phyloP scores from a whole-genome alignment of 1,140 invertebrate genomes.

The Sycophaga agraensis region DNA sequence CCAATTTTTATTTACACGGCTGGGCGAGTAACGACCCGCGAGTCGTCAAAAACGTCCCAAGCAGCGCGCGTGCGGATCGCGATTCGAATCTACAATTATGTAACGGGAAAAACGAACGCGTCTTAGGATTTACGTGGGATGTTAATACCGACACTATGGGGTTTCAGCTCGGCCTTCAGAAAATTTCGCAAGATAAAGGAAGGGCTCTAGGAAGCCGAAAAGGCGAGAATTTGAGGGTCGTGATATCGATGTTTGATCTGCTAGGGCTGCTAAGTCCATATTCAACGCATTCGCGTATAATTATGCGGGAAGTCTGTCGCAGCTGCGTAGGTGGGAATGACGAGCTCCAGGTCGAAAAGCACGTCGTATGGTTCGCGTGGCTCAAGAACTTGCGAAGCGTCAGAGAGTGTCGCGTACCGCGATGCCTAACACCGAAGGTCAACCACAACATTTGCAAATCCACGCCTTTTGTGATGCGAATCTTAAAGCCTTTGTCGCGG shows the following conservation, averaged over 20 bases:
- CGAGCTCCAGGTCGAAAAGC: neutral
- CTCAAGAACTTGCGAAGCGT: neutral
- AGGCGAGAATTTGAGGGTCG: no score
- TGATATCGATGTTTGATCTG: neutral
- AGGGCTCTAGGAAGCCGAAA: no score
- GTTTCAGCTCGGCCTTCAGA: no score
- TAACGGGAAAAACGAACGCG: no score
- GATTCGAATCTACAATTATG: no score
- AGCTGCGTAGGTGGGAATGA: constrained; percentile 13
- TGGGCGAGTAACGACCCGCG: no score
- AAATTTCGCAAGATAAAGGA: neutral
- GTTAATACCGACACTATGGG: no score
- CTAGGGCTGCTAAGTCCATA: constrained; percentile 45
- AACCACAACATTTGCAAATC: neutral
- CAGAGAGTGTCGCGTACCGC: neutral
- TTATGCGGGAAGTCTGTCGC: constrained; percentile 38
- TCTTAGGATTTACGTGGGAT: no score
- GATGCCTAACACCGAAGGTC: neutral
- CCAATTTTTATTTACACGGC: no score
- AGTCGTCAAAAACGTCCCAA: no score
- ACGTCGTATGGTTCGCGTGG: neutral
- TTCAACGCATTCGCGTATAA: neutral
- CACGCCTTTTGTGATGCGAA: neutral
- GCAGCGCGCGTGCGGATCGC: no score
- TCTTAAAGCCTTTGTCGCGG: neutral